Percentiles rank a stretch among this genome's conserved stretches.
These are phyloP conservation scores for Scaptomyza pallida DNA, from an alignment of 1,140 invertebrate species.

Conservation along the genomic window DNA sequence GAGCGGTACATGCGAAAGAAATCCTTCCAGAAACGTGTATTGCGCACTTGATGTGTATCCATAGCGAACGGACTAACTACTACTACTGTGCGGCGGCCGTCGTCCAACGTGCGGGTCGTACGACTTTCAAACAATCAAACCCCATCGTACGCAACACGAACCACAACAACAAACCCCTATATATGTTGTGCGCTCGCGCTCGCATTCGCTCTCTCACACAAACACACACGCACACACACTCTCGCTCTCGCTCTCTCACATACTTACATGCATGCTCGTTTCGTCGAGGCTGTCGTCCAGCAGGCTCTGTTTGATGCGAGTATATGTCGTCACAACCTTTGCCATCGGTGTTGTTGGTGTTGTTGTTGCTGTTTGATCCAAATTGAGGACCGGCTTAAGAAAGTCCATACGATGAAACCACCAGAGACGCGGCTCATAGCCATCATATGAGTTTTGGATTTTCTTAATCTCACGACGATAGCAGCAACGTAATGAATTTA, in stretches of 20 bases:
- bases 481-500: slow-evolving; percentile 64
- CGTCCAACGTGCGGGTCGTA: slow-evolving; percentile 51
- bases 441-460: slow-evolving; percentile 35
- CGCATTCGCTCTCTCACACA: background rate
- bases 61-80: slow-evolving; percentile 9
- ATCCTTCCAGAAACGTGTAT: slow-evolving; percentile 38
- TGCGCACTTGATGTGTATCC: slow-evolving; percentile 26
- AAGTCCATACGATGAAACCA: slow-evolving; percentile 67
- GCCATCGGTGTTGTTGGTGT: background rate
- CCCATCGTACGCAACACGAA: slow-evolving; percentile 17
- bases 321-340: too few relatives aligned
- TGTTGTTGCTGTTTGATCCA: background rate
- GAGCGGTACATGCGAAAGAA: slow-evolving; percentile 61
- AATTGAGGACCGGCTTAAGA: slow-evolving; percentile 60
- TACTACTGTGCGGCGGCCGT: background rate
- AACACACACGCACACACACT: background rate
- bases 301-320: slow-evolving; percentile 33
- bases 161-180: background rate
- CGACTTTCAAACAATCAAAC: slow-evolving; percentile 35
- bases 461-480: slow-evolving; percentile 64
- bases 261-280: slow-evolving; percentile 51
- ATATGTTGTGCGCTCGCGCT: too few relatives aligned
- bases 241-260: slow-evolving; percentile 4
- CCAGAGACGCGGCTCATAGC: slow-evolving; percentile 64
- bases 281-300: slow-evolving; percentile 59